Conservation (phyloP, 2,888 invertebrate species). For the Liodrosophila aerea region DNA sequence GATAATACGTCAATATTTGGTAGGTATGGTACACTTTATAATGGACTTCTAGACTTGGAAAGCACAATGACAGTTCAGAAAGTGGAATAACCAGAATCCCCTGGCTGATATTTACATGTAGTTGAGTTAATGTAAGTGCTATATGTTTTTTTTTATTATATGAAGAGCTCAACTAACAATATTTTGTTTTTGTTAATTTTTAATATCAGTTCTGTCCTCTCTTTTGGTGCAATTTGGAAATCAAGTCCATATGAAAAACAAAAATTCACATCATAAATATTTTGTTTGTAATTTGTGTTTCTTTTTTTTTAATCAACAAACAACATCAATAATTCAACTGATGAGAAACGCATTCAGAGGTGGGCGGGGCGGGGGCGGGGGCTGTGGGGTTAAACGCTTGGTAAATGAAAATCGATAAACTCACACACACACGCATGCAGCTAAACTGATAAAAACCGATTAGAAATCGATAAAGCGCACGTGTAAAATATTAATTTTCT, state of each 20-base stretch:
- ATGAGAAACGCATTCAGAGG: constrained; percentile 10
- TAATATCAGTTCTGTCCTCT: neutral
- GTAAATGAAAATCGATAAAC: constrained; percentile 24
- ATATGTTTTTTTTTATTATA: no score
- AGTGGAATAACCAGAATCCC: constrained; percentile 6
- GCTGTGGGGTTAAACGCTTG: constrained; percentile 28
- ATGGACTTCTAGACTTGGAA: constrained; percentile 39
- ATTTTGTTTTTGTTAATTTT: constrained; percentile 18
- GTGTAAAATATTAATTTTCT: constrained; percentile 49
- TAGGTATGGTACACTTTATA: constrained; percentile 55
- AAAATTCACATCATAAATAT: neutral
- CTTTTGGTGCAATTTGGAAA: constrained; percentile 55
- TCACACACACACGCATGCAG: constrained; percentile 64
- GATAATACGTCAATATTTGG: constrained; percentile 23
- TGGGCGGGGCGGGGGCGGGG: constrained; percentile 18
- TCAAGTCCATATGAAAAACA: constrained; percentile 10
- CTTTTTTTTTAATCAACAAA: constrained; percentile 9
- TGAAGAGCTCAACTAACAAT: no score
- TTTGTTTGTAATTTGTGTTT: no score
- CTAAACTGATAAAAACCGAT: constrained; percentile 48
- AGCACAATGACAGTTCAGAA: constrained; percentile 14
- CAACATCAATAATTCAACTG: constrained; percentile 36
- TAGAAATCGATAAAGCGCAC: constrained; percentile 48
- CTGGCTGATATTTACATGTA: no score
- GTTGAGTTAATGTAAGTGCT: no score